Evolutionary conservation across 2,113 vertebrate genomes (phyloP), one percentile per base, ranked within the genome.

Genomic region (Pantherophis guttatus): DNA sequence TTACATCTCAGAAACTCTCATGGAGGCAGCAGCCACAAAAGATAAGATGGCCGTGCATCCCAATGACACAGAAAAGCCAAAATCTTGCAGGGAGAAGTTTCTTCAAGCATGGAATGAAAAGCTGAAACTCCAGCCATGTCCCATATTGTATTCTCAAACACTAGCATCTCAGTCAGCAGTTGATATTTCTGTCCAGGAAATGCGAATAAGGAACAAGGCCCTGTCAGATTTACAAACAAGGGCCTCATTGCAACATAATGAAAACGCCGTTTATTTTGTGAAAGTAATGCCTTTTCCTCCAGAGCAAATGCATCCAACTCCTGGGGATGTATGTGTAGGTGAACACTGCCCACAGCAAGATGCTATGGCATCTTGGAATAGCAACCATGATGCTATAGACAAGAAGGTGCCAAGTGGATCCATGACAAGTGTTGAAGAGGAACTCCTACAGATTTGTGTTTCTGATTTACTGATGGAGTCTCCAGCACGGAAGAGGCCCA

Each of bases 51-150:
- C 26, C 15, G 39, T 59, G 92, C 17, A 58, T 54, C 33, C 23
- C 5, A 86, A 3, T 65, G 90, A 50, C 15, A n/a, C 24, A 81
- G 39, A 86, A 19, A 24, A 87, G 90, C 87, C 86, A 75, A 91
- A 29, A 90, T 91, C 91, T 19, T 48, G 91, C 91, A 89, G 91
- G 33, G 65, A 92, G 54, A 94, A 94, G 58, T 92, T 87, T 92
- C 8, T 92, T 70, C 75, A 54, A 24, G 85, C 81, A 50, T 90
- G 93, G 93, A 57, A 90, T 24, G 91, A 93, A 54, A 86, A 93
- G n/a, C 50, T 55, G n/a, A 90, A 81, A 90, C 33, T 26, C 11
- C 86, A 94, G 90, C 23, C 17, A n/a, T 7, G 12, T 4, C 21
- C 57, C 8, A 2, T 8, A 57, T 89, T 54, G 26, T 55, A 57